These are phyloP conservation scores for Rhingia campestris DNA, from an alignment of 2,888 invertebrate species.

Conservation along the genomic window DNA sequence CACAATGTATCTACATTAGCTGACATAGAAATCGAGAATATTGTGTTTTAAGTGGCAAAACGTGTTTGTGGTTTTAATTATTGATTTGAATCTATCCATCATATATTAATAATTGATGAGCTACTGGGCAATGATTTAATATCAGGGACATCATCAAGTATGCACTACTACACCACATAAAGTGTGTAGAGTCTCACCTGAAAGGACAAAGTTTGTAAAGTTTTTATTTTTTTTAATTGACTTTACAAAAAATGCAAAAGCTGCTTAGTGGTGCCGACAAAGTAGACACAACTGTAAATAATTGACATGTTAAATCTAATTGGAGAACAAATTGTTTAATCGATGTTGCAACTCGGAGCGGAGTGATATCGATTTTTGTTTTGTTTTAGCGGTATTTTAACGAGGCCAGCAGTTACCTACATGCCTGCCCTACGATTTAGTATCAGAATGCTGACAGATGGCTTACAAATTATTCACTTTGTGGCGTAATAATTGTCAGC, in stretches of 20 bases:
- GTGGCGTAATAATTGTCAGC: conserved; percentile 19
- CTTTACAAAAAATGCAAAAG: too few relatives aligned
- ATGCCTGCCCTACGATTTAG: not conserved
- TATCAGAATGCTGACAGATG: conserved; percentile 11
- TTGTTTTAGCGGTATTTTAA: conserved; percentile 1
- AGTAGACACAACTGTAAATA: not conserved
- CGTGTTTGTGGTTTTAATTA: conserved; percentile 31
- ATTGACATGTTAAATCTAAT: not conserved
- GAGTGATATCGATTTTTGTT: conserved; percentile 12
- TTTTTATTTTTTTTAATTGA: too few relatives aligned
- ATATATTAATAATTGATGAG: conserved; percentile 17
- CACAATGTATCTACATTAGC: conserved; percentile 11
- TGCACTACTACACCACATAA: too few relatives aligned
- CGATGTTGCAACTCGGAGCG: not conserved
- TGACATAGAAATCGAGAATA: not conserved
- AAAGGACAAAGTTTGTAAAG: too few relatives aligned
- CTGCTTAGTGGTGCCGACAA: not conserved
- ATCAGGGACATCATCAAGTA: too few relatives aligned
- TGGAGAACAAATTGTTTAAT: not conserved
- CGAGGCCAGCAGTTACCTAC: not conserved
- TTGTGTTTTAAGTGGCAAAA: conserved; percentile 25
- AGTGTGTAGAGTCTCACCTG: too few relatives aligned
- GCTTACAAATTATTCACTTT: conserved; percentile 31
- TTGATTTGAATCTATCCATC: conserved; percentile 26
- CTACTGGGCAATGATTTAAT: not conserved